A percentile compares a stretch with the other conserved stretches of the same genome.
Conservation (phyloP, 2,888 invertebrate species). For the Idaea dimidiata region DNA sequence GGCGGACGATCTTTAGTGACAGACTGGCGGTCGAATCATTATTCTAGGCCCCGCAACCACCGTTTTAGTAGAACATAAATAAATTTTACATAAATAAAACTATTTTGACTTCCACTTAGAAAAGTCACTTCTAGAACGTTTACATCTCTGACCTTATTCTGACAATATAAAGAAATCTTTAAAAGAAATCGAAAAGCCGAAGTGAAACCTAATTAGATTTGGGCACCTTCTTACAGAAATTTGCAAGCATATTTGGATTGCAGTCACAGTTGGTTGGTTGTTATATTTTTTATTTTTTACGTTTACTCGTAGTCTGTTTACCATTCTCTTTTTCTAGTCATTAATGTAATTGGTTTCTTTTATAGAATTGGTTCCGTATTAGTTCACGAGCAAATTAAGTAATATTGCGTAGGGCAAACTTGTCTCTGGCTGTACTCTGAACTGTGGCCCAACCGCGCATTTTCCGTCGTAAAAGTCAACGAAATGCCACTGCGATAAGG, state of each 20-base stretch:
- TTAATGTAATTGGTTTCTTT: neutral
- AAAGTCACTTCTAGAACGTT: neutral
- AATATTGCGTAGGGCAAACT: neutral
- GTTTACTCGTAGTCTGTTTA: no score
- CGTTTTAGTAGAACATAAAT: no score
- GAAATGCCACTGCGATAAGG: no score
- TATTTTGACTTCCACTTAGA: neutral
- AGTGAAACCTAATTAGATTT: neutral
- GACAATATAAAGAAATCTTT: neutral
- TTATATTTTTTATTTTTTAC: neutral
- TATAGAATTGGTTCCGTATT: neutral
- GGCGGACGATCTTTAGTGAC: no score
- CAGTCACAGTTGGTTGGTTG: neutral
- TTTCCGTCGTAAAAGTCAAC: no score
- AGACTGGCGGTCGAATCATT: no score
- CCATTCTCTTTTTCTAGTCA: neutral
- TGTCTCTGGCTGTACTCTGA: no score
- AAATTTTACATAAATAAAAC: no score
- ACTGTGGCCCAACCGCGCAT: no score
- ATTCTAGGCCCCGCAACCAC: no score
- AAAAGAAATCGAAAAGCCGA: neutral
- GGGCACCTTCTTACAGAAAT: neutral
- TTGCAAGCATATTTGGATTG: neutral
- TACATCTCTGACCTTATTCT: neutral
- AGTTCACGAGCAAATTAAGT: neutral